Percentiles rank a stretch among this genome's conserved stretches.
phyloP scores from a whole-genome alignment of 1,140 invertebrate species.

The Aphaenogaster rudis region DNA sequence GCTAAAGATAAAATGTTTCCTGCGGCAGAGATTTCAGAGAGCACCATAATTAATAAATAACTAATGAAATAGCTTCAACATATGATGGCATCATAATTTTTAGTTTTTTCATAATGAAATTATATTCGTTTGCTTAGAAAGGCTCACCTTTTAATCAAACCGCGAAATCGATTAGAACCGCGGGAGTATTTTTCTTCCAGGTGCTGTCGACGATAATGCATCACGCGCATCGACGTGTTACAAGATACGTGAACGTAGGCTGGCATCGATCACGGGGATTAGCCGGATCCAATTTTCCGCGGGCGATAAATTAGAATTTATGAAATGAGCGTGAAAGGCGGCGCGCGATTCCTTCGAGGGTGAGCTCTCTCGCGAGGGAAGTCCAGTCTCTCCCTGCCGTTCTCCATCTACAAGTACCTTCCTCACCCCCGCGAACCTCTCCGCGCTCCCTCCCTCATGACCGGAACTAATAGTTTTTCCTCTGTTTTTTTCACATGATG shows the following conservation, averaged over 20 bases:
- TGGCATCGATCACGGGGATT: conserved; percentile 75
- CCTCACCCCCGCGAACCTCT: conserved; percentile 54
- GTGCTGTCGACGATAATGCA: conserved; percentile 45
- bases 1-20: neutral
- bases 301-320: conserved; percentile 80
- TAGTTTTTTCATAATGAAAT: neutral
- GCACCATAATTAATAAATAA: neutral
- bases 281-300: conserved; percentile 78
- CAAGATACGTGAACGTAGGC: conserved; percentile 64
- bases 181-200: conserved; percentile 39
- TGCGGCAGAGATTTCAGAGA: neutral
- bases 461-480: conserved; percentile 82
- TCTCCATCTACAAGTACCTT: conserved; percentile 60
- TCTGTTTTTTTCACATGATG: conserved; percentile 75
- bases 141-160: neutral
- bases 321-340: conserved; percentile 77
- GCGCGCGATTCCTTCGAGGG: conserved; percentile 71
- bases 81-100: neutral
- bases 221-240: conserved; percentile 64
- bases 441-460: conserved; percentile 62
- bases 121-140: conserved; percentile 18
- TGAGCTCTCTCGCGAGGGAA: conserved; percentile 70
- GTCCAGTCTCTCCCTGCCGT: conserved; percentile 51
- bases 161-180: conserved; percentile 49
- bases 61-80: neutral